Evolutionary conservation across 2,888 invertebrate genomes (phyloP), one percentile per base, ranked within the genome.

Genomic region (Peribatodes rhomboidaria): DNA sequence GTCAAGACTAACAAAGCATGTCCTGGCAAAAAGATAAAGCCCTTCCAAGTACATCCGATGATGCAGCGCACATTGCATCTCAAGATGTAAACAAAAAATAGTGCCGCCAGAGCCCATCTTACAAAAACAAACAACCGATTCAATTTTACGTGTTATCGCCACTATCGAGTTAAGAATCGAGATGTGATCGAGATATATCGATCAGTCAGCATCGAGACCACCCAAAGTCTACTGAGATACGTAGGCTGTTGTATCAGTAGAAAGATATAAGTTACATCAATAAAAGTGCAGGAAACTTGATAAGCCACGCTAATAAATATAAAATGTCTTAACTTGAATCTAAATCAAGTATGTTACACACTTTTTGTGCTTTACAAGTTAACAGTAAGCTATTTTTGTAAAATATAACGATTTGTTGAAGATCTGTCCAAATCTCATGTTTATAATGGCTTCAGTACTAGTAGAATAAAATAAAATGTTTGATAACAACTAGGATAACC

Each of bases 171-270:
- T 71, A 71, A 74, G 71, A 77, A 78, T 75, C 77, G 71, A 79
- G 79, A 77, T 79, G 75, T 72, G 70, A 78, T 77, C 78, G 67
- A 70, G 72, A 76, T 79, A 71, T 79, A 79, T 76, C 68, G 74
- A 82, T 84, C 82, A 76, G 82, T 86, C 85, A 77, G 20, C 35
- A 73, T 82, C 82, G 76, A 73, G 87, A 87, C 87, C 87, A 87
- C 86, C 87, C 87, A 82, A 81, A 83, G 66, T 49, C 18, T 47
- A 37, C 50, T 7, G 8, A 58, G 63, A 65, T 55, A 60, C 41
- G 56, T 53, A 33, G 16, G 22, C 58, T 41, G 60, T 39, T 63
- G 20, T 59, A 60, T 50, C 53, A 27, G 46, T 20, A 41, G 49
- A 58, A 44, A 58, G 47, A 64, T 64, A 60, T 57, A 55, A 37